Evolutionary conservation across 2,113 vertebrate species (phyloP).

Genomic region (Sinocyclocheilus anophthalmus): DNA sequence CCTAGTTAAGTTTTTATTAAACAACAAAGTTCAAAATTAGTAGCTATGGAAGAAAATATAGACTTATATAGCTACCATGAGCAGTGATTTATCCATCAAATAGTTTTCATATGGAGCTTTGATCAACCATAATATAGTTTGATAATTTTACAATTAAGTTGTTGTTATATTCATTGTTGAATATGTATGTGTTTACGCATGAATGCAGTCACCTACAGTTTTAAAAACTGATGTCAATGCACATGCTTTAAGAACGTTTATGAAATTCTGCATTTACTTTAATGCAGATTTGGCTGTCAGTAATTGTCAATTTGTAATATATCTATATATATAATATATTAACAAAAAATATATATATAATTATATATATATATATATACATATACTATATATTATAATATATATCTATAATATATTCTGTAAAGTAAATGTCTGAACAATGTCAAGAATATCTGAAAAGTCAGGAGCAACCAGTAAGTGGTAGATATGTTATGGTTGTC

Average conservation of each 20-base stretch:
- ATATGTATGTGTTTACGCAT: background rate
- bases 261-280: no score
- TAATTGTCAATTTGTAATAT: no score
- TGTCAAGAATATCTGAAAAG: background rate
- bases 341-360: no score
- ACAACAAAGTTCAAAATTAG: background rate
- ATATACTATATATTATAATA: no score
- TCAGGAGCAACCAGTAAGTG: background rate
- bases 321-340: no score
- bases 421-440: background rate
- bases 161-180: background rate
- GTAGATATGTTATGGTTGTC: background rate
- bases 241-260: background rate
- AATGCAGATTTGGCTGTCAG: no score
- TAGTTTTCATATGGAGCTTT: background rate
- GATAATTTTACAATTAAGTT: background rate
- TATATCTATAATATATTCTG: no score
- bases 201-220: background rate
- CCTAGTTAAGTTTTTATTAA: background rate
- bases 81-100: background rate
- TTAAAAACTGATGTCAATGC: background rate
- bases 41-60: background rate
- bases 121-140: background rate
- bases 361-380: no score
- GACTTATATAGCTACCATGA: background rate